These are phyloP conservation scores for Lagodon rhomboides DNA, from an alignment of 2,797 vertebrate species.

Conservation along the genomic window DNA sequence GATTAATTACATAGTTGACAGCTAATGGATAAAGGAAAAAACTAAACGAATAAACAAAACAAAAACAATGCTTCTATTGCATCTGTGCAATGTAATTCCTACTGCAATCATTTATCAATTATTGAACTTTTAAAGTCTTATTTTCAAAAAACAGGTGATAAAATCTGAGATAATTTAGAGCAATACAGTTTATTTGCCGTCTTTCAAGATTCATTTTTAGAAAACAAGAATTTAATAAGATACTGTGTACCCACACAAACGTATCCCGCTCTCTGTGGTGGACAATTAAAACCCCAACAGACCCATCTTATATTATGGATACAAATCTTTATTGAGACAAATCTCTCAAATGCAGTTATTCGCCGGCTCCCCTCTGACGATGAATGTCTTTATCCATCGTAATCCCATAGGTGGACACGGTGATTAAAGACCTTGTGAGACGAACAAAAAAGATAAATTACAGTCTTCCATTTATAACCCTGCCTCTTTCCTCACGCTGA, in stretches of 20 bases:
- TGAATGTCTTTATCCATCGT: conserved; percentile 30
- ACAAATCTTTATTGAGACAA: conserved; percentile 12
- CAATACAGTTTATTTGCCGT: background rate
- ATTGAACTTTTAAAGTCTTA: background rate
- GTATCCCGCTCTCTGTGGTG: background rate
- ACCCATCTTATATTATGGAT: background rate
- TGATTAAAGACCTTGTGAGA: conserved; percentile 59
- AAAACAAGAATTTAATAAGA: background rate
- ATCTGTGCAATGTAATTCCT: too few species aligned
- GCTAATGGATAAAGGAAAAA: too few species aligned
- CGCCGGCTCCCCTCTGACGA: conserved; percentile 28
- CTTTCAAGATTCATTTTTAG: background rate
- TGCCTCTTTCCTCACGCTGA: conserved; percentile 20
- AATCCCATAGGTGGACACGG: conserved; percentile 29
- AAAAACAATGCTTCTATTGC: too few species aligned
- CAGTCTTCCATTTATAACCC: conserved; percentile 63
- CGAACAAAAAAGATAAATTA: conserved; percentile 60
- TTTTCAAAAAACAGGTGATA: background rate
- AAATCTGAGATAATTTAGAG: background rate
- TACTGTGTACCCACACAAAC: background rate
- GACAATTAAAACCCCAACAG: background rate
- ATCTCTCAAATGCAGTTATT: conserved; percentile 1
- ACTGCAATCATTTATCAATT: background rate
- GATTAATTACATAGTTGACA: too few species aligned
- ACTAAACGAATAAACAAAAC: too few species aligned